phyloP scores from a whole-genome alignment of 1,140 invertebrate genomes.

The Polypedilum pembai region DNA sequence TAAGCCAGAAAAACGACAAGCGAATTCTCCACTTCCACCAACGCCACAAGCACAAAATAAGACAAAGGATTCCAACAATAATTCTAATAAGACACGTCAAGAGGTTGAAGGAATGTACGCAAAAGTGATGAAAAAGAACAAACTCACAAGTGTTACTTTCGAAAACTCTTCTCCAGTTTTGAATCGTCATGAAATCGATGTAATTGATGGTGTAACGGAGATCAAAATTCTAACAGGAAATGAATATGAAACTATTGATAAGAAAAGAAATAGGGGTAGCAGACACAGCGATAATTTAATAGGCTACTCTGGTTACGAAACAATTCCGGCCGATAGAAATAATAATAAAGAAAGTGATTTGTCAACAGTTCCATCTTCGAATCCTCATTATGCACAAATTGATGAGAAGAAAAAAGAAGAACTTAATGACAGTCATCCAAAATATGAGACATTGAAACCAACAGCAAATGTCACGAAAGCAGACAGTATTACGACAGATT shows the following conservation, averaged over 20 bases:
- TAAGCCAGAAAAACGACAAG: slow-evolving; percentile 78
- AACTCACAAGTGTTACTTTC: slow-evolving; percentile 38
- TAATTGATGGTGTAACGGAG: slow-evolving; percentile 35
- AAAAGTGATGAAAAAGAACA: slow-evolving; percentile 55
- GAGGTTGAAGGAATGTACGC: slow-evolving; percentile 81
- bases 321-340: slow-evolving; percentile 46
- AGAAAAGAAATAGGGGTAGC: slow-evolving; percentile 38
- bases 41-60: slow-evolving; percentile 53
- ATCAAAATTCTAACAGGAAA: slow-evolving; percentile 39
- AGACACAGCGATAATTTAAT: slow-evolving; percentile 35
- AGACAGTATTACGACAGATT: slow-evolving; percentile 34
- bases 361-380: slow-evolving; percentile 8
- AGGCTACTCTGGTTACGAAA: slow-evolving; percentile 57
- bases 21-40: slow-evolving; percentile 72
- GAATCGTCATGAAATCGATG: slow-evolving; percentile 41
- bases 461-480: slow-evolving; percentile 34
- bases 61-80: slow-evolving; percentile 42
- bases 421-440: slow-evolving; percentile 48
- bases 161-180: slow-evolving; percentile 41
- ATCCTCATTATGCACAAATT: slow-evolving; percentile 17
- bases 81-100: slow-evolving; percentile 50
- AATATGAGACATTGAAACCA: slow-evolving; percentile 50
- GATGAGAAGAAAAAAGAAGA: neutral
- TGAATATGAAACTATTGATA: slow-evolving; percentile 47
- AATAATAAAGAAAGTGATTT: slow-evolving; percentile 24